A percentile compares a stretch with the other conserved stretches of the same genome.
Evolutionary conservation across 2,797 vertebrate genomes (phyloP).

Genomic region (Scyliorhinus canicula): DNA sequence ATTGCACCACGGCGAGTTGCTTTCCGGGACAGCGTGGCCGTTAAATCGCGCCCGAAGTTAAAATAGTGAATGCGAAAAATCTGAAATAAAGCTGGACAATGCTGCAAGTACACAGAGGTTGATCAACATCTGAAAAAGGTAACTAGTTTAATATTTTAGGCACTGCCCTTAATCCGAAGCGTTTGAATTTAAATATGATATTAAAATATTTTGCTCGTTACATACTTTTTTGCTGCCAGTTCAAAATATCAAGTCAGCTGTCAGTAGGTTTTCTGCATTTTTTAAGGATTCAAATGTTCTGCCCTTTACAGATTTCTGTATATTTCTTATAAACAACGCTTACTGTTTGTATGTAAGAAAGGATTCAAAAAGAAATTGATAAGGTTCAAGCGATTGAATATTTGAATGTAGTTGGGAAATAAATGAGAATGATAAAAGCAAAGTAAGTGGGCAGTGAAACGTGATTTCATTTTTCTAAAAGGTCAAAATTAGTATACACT

Average conservation of each 20-base stretch:
- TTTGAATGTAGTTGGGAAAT: constrained; percentile 25
- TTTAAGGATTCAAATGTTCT: neutral
- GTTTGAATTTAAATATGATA: neutral
- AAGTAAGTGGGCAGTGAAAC: constrained; percentile 33
- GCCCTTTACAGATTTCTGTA: neutral
- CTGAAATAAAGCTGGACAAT: neutral
- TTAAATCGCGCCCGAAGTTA: too few relatives aligned
- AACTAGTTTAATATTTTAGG: neutral
- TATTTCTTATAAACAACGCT: neutral
- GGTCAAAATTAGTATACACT: constrained; percentile 33
- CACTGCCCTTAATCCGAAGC: neutral
- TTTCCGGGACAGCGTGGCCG: too few relatives aligned
- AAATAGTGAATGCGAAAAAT: neutral
- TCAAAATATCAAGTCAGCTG: neutral
- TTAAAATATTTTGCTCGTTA: neutral
- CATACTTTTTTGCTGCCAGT: neutral
- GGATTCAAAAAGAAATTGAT: constrained; percentile 22
- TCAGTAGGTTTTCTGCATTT: neutral
- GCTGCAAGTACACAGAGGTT: neutral
- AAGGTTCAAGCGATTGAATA: constrained; percentile 5
- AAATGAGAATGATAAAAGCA: constrained; percentile 33
- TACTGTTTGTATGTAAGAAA: neutral
- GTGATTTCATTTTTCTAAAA: constrained; percentile 36
- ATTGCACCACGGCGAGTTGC: too few relatives aligned
- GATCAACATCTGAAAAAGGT: neutral